Evolutionary conservation across 2,797 vertebrate species (phyloP).

Genomic region (Sandelia bainsii): DNA sequence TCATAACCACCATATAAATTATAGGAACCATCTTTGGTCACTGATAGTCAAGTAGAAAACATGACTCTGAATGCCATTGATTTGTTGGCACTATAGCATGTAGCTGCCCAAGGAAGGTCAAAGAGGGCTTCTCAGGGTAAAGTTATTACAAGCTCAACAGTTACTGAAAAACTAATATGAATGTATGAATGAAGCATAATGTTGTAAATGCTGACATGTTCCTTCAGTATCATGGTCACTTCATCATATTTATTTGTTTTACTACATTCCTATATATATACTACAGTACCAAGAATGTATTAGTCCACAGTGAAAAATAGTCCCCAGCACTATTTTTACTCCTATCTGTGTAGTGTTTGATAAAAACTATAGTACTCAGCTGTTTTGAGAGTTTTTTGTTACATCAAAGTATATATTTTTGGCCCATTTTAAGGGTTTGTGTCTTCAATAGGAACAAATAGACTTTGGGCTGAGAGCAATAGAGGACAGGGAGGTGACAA

Average conservation of each 20-base stretch:
- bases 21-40: neutral
- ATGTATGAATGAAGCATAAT: neutral
- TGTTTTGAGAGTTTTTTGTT: neutral
- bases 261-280: neutral
- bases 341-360: constrained; percentile 19
- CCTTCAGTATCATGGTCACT: neutral
- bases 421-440: constrained; percentile 7
- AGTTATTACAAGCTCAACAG: neutral
- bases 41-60: neutral
- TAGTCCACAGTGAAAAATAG: constrained; percentile 27
- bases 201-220: neutral
- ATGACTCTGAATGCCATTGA: neutral
- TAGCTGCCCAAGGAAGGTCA: neutral
- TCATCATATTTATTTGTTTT: neutral
- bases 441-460: constrained; percentile 13
- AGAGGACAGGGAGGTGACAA: constrained; percentile 5
- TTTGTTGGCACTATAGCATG: neutral
- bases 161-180: neutral
- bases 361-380: neutral
- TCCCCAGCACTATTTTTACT: constrained; percentile 8
- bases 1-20: too few relatives aligned
- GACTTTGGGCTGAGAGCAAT: neutral
- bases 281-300: neutral
- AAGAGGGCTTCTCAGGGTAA: neutral
- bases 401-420: neutral